Conservation (phyloP, 2,797 vertebrate species). For the Neostethus bicornis region DNA sequence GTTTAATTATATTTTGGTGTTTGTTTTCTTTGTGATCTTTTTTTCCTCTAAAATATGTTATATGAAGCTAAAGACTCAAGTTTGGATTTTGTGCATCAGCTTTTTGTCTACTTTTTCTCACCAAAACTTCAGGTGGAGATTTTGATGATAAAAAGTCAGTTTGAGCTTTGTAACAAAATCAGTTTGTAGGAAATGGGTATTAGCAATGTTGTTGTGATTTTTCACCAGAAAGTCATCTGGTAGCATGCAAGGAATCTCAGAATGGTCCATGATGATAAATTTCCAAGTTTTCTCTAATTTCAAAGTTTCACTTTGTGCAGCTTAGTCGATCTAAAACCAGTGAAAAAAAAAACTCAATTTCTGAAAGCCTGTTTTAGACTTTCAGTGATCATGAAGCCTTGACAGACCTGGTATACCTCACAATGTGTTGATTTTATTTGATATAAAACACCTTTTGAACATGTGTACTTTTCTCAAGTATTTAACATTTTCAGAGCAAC, state of each 20-base stretch:
- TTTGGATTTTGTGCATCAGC: background rate
- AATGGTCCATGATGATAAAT: background rate
- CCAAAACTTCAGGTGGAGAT: background rate
- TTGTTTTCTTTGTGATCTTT: background rate
- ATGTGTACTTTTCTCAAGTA: background rate
- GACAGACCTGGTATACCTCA: background rate
- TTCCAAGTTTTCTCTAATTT: background rate
- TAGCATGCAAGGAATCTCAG: conserved; percentile 8
- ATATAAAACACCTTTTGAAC: background rate
- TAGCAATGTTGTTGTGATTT: background rate
- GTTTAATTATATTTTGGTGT: background rate
- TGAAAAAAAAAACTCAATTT: background rate
- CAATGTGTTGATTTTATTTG: background rate
- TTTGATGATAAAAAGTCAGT: background rate
- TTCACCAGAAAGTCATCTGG: conserved; percentile 5
- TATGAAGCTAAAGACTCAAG: background rate
- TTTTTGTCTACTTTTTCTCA: conserved; percentile 1
- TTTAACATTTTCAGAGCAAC: background rate
- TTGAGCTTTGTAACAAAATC: background rate
- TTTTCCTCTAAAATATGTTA: conserved; percentile 20
- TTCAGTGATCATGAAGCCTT: conserved; percentile 21
- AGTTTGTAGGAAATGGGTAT: background rate
- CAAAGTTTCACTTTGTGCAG: background rate
- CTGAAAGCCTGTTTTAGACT: conserved; percentile 27
- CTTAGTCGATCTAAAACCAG: background rate